Percentiles rank a stretch among this genome's conserved stretches.
Evolutionary conservation across 2,113 vertebrate genomes (phyloP).

Genomic region (Centropus bengalensis): DNA sequence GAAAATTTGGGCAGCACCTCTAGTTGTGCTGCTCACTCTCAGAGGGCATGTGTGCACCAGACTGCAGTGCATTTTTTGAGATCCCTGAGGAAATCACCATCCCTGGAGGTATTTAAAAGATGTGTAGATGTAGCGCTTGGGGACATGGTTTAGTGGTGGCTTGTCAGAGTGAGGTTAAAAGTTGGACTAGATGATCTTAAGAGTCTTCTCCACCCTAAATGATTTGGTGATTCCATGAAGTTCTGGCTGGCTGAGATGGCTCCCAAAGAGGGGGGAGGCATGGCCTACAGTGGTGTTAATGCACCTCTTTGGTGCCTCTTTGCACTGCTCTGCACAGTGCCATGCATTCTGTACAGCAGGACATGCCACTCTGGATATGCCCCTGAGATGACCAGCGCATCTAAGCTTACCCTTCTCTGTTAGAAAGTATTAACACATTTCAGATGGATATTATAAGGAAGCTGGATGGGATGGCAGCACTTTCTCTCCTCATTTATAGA

Average conservation of each 20-base stretch:
- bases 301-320: not conserved
- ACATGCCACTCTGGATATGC: not conserved
- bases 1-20: not conserved
- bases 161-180: no score
- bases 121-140: no score
- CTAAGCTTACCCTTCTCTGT: not conserved
- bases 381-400: not conserved
- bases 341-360: rapidly evolving
- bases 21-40: not conserved
- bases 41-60: not conserved
- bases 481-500: not conserved
- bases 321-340: not conserved
- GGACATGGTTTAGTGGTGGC: no score
- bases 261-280: not conserved
- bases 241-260: not conserved
- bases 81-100: not conserved
- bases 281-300: rapidly evolving
- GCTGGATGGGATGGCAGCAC: not conserved
- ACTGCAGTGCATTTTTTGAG: rapidly evolving
- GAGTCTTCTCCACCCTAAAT: no score
- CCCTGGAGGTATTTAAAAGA: no score
- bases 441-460: not conserved
- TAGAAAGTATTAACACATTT: not conserved
- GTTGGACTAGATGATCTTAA: no score
- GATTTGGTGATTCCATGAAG: no score